Base-by-base conservation (phyloP, 2,797 vertebrate species). In the Dermochelys coriacea region DNA sequence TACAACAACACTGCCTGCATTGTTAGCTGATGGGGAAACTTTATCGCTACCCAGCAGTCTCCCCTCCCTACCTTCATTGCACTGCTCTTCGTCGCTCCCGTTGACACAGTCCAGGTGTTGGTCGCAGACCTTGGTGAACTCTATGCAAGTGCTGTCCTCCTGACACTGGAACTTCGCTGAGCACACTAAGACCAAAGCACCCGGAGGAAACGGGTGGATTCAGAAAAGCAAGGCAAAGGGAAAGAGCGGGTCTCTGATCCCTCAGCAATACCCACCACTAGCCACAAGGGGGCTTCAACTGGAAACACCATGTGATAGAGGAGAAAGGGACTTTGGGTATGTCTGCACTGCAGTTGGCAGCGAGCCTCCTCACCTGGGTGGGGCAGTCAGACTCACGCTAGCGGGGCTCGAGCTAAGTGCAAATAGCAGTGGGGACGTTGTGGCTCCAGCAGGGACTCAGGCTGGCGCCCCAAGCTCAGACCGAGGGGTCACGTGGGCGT, bases 121-220 rank as follows among this genome's bases (percentile, higher is more conserved):
- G 49, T 99, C 98, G 86, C 99, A 99, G 95, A 99, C 97, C 80
- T 97, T 98, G 97, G 98, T 98, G 97, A 99, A 98, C 52, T 99
- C 98, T 2, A 99, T 98, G 98, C 99, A 99, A 4, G 97, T 98
- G 95, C 98, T 99, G 97, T 99, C 98, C 89, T 99, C 98, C 1
- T 10, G 98, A 96, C 99, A 99, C 95, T 98, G 99, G 97, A 98
- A 99, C 92, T 98, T 98, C 5, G 98, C 99, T 75, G 98, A 98
- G 97, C 99, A 99, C 64, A 99, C 99, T 99, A 95, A 8, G 61
- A n/a, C 55, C 81, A 85, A 89, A 94, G 93, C 1, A 31, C 0
- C 15, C 45, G 47, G 51, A 5, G 31, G 37, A 91, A 94, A 52
- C 1, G 68, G 7, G 5, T 4, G 0, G 55, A 80, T 84, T 84